A percentile compares a stretch with the other conserved stretches of the same genome.
phyloP scores from a whole-genome alignment of 35 echinoderm and acorn worm species.

The Lytechinus variegatus region DNA sequence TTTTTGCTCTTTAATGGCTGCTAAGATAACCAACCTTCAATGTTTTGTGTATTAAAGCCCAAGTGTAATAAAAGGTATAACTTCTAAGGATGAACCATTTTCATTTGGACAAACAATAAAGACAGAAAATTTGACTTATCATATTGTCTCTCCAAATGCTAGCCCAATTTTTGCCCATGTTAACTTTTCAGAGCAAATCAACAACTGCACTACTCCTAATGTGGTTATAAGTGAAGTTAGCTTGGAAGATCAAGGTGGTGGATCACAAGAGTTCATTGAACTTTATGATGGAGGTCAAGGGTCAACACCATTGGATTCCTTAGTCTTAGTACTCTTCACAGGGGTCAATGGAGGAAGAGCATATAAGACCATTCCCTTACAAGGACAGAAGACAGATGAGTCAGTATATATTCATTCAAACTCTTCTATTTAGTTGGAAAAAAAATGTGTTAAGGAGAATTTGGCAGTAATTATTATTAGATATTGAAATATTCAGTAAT shows the following conservation, averaged over 20 bases:
- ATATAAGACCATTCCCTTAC: constrained; percentile 19
- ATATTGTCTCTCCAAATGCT: not conserved
- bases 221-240: constrained; percentile 91
- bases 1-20: no score
- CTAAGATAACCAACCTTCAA: no score
- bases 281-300: constrained; percentile 92
- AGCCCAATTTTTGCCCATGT: not conserved
- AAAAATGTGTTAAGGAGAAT: no score
- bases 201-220: constrained; percentile 78
- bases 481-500: no score
- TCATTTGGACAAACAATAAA: no score
- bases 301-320: constrained; percentile 70
- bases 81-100: no score
- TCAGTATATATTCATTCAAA: not conserved
- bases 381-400: constrained; percentile 35
- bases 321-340: constrained; percentile 71
- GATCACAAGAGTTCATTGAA: constrained; percentile 80
- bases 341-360: not conserved
- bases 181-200: constrained; percentile 56
- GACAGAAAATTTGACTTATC: not conserved
- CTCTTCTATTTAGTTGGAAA: no score
- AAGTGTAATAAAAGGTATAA: no score
- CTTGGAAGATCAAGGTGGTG: constrained; percentile 48
- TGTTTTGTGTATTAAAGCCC: no score
- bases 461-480: no score